These are phyloP conservation scores for Spodoptera littoralis DNA, from an alignment of 2,888 invertebrate species.

Conservation along the genomic window DNA sequence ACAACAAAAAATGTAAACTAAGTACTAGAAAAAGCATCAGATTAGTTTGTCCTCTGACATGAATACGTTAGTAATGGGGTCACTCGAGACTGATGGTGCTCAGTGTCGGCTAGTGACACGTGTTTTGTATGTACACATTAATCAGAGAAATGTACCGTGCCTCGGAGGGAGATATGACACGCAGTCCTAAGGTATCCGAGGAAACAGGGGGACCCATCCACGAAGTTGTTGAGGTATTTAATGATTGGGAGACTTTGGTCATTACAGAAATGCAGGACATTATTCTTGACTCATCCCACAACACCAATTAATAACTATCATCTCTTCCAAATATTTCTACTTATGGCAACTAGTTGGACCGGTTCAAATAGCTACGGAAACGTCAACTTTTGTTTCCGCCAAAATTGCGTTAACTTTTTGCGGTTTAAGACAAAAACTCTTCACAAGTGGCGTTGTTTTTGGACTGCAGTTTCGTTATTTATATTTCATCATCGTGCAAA, in stretches of 20 bases:
- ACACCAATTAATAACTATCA: slow-evolving; percentile 12
- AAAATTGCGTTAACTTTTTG: slow-evolving; percentile 22
- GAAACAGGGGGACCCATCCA: neutral
- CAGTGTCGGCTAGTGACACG: slow-evolving; percentile 39
- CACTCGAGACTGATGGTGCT: slow-evolving; percentile 48
- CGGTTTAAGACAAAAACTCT: slow-evolving; percentile 10
- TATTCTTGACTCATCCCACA: slow-evolving; percentile 3
- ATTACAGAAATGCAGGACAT: neutral
- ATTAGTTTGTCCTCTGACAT: slow-evolving; percentile 35
- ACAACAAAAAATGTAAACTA: slow-evolving; percentile 30
- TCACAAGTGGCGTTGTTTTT: slow-evolving; percentile 4
- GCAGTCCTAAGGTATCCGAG: slow-evolving; percentile 5
- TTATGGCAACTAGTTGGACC: slow-evolving; percentile 15
- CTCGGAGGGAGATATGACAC: slow-evolving; percentile 21
- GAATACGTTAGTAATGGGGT: slow-evolving; percentile 42
- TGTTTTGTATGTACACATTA: slow-evolving; percentile 42
- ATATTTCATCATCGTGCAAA: slow-evolving; percentile 20
- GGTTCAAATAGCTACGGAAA: slow-evolving; percentile 22
- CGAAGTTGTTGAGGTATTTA: neutral
- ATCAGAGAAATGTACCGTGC: slow-evolving; percentile 35
- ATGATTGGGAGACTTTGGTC: slow-evolving; percentile 1
- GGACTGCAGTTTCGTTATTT: slow-evolving; percentile 25
- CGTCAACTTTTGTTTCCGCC: slow-evolving; percentile 1
- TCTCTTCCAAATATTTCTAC: slow-evolving; percentile 14
- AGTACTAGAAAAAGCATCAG: slow-evolving; percentile 26